Conservation (phyloP, 2,113 vertebrate species). For the Seriola rivoliana region DNA sequence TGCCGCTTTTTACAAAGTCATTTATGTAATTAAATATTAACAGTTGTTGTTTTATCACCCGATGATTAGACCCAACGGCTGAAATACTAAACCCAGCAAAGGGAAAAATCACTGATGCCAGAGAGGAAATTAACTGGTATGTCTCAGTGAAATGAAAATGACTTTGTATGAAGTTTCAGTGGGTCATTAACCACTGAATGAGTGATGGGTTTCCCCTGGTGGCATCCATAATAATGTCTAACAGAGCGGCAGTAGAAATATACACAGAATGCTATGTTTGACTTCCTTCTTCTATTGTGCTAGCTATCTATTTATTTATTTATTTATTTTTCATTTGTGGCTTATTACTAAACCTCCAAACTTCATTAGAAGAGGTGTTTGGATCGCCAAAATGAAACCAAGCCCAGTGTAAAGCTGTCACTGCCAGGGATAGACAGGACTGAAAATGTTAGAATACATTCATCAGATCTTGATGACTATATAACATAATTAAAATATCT, state of each 20-base stretch:
- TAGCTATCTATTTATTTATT: neutral
- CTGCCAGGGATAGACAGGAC: too few relatives aligned
- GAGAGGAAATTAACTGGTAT: slow-evolving; percentile 3
- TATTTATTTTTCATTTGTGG: neutral
- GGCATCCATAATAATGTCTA: neutral
- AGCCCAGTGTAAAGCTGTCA: neutral
- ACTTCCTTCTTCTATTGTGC: neutral
- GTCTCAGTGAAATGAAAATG: slow-evolving; percentile 16
- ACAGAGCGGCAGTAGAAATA: neutral
- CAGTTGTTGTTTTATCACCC: slow-evolving; percentile 68
- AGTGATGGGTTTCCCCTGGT: neutral
- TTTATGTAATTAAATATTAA: slow-evolving; percentile 67
- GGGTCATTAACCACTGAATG: slow-evolving; percentile 15
- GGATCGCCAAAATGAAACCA: neutral
- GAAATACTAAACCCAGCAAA: slow-evolving; percentile 26
- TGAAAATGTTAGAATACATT: neutral
- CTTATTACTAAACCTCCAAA: neutral
- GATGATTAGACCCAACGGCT: slow-evolving; percentile 40
- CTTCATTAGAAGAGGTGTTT: neutral
- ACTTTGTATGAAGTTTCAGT: slow-evolving; percentile 11
- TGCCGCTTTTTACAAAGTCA: slow-evolving; percentile 59
- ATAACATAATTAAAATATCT: neutral
- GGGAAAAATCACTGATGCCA: slow-evolving; percentile 20
- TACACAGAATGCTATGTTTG: neutral
- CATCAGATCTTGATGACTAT: neutral